These are phyloP conservation scores for Rhagoletis pomonella DNA, from an alignment of 1,140 invertebrate genomes.

Conservation along the genomic window DNA sequence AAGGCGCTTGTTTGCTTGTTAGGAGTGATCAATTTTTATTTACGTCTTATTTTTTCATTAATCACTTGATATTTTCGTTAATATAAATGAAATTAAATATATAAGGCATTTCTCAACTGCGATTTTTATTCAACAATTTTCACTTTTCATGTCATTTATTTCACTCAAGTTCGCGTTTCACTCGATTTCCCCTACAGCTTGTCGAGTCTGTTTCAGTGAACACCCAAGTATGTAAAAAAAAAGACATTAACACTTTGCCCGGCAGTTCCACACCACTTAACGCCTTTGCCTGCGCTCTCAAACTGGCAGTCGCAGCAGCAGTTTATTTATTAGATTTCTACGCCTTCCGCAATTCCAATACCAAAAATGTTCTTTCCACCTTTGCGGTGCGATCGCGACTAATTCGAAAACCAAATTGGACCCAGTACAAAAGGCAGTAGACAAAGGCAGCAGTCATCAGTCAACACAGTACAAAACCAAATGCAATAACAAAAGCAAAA, in stretches of 20 bases:
- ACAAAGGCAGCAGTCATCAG: conserved; percentile 19
- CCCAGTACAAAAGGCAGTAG: conserved; percentile 26
- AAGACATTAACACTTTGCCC: neutral
- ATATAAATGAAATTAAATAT: neutral
- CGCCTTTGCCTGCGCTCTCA: conserved; percentile 6
- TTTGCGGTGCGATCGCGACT: conserved; percentile 46
- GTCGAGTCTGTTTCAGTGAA: neutral
- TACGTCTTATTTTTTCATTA: neutral
- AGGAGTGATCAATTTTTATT: neutral
- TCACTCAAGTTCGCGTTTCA: neutral
- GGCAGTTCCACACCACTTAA: neutral
- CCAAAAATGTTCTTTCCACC: conserved; percentile 30
- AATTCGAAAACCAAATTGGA: conserved; percentile 34
- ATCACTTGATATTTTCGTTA: neutral
- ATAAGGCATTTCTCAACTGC: neutral
- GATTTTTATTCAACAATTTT: conserved; percentile 31
- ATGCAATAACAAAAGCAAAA: neutral
- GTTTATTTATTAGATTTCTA: neutral
- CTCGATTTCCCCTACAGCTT: neutral
- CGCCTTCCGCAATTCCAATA: neutral
- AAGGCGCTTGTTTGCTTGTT: neutral
- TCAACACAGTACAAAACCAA: neutral
- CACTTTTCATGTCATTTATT: neutral
- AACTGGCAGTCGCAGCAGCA: neutral
- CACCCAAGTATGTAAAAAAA: neutral